Percentiles rank a stretch among this genome's conserved stretches.
phyloP scores from a whole-genome alignment of 1,140 invertebrate species.

The Dendrolimus punctatus region DNA sequence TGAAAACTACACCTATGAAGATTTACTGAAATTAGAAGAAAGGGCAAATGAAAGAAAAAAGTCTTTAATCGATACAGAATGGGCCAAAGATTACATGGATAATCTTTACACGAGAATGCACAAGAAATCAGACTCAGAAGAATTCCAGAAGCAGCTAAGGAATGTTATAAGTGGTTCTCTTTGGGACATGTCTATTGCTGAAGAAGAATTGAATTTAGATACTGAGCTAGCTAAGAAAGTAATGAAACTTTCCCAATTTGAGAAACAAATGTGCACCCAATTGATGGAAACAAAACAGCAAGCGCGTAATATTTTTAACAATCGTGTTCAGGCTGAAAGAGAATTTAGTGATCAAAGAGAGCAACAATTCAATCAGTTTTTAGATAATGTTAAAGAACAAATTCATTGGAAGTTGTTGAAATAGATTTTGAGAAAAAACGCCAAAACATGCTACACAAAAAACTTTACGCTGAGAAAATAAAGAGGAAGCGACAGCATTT shows the following conservation, averaged over 20 bases:
- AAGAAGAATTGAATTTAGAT: constrained; percentile 69
- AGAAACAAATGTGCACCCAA: constrained; percentile 76
- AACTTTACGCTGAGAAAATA: constrained; percentile 64
- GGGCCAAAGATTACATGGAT: constrained; percentile 46
- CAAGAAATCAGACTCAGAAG: constrained; percentile 46
- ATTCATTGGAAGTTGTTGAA: constrained; percentile 50
- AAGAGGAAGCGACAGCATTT: constrained; percentile 56
- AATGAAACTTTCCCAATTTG: constrained; percentile 74
- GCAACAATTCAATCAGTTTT: constrained; percentile 53
- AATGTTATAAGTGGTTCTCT: constrained; percentile 46
- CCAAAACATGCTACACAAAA: constrained; percentile 67
- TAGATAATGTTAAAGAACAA: constrained; percentile 63
- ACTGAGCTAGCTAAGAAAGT: constrained; percentile 69
- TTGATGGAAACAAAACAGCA: constrained; percentile 73
- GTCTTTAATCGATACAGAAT: constrained; percentile 39
- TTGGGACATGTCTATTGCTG: constrained; percentile 50
- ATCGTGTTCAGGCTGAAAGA: constrained; percentile 63
- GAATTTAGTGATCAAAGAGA: constrained; percentile 64
- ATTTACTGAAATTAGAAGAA: constrained; percentile 45
- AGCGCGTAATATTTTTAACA: constrained; percentile 67
- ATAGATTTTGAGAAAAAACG: constrained; percentile 70
- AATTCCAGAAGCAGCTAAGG: constrained; percentile 55
- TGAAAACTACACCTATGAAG: constrained; percentile 50
- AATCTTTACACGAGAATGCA: constrained; percentile 44
- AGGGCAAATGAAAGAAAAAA: constrained; percentile 37